Conservation (phyloP, 2,888 invertebrate genomes). For the Morpho deidamia region DNA sequence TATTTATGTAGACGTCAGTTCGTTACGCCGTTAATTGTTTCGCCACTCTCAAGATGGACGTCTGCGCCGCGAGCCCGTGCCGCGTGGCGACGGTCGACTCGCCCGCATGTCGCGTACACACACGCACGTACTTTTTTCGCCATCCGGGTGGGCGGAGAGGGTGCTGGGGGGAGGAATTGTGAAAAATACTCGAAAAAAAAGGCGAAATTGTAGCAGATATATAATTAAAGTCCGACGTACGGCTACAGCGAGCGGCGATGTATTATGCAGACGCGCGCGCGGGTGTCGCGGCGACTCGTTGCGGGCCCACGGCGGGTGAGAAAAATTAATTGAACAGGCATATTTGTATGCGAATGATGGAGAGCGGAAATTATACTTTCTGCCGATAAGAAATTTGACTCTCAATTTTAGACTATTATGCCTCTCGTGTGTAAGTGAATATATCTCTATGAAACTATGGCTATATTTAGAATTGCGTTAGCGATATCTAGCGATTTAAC, state of each 20-base stretch:
- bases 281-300: constrained; percentile 53
- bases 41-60: constrained; percentile 20
- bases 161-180: constrained; percentile 69
- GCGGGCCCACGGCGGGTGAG: constrained; percentile 37
- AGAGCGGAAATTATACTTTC: constrained; percentile 10
- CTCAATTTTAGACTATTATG: no score
- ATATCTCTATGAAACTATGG: no score
- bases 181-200: constrained; percentile 79
- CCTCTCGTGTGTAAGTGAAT: no score
- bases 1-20: constrained; percentile 28
- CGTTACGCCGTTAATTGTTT: constrained; percentile 29
- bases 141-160: constrained; percentile 45
- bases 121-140: constrained; percentile 55
- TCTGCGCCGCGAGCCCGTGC: constrained; percentile 22
- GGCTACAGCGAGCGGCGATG: constrained; percentile 66
- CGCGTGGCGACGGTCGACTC: constrained; percentile 31
- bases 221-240: constrained; percentile 76
- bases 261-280: constrained; percentile 70
- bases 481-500: no score
- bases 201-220: constrained; percentile 79
- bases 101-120: constrained; percentile 41
- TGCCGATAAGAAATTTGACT: no score
- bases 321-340: constrained; percentile 50
- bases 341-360: constrained; percentile 26
- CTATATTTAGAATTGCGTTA: no score